A percentile compares a stretch with the other conserved stretches of the same genome.
phyloP scores from a whole-genome alignment of 2,797 vertebrate species.

The Tragopan temminckii region DNA sequence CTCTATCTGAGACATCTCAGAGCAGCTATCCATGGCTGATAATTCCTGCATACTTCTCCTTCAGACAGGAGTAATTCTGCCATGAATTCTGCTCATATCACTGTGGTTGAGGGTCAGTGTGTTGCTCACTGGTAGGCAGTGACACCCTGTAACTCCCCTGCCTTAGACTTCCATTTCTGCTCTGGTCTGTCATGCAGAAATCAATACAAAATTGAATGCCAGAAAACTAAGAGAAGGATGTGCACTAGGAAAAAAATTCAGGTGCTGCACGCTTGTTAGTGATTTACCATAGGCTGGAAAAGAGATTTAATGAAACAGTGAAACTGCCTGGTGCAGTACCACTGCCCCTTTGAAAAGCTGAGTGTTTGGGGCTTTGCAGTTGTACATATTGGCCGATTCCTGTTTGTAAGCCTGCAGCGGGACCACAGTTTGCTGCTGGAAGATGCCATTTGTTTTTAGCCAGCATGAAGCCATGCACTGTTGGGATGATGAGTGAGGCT shows the following conservation, averaged over 20 bases:
- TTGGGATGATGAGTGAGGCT: background rate
- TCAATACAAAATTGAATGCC: background rate
- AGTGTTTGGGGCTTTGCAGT: background rate
- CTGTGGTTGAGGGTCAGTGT: too few species aligned
- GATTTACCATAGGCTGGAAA: background rate
- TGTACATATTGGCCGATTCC: rapidly evolving
- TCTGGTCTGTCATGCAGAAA: background rate
- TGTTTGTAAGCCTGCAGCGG: background rate
- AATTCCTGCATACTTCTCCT: background rate
- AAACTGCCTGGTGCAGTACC: background rate
- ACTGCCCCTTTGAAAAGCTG: background rate
- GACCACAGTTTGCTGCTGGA: background rate
- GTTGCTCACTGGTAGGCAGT: background rate
- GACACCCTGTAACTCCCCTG: background rate
- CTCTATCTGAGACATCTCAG: background rate
- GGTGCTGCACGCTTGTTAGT: background rate
- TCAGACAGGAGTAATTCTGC: background rate
- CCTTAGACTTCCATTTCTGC: rapidly evolving
- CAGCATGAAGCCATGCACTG: rapidly evolving
- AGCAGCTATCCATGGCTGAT: background rate
- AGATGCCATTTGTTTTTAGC: background rate
- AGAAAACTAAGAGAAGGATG: background rate
- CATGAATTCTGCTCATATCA: background rate
- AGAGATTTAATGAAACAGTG: background rate
- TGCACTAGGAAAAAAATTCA: background rate